These are phyloP conservation scores for Heterodera carotae DNA, from an alignment of 1,140 invertebrate genomes.

Conservation along the genomic window DNA sequence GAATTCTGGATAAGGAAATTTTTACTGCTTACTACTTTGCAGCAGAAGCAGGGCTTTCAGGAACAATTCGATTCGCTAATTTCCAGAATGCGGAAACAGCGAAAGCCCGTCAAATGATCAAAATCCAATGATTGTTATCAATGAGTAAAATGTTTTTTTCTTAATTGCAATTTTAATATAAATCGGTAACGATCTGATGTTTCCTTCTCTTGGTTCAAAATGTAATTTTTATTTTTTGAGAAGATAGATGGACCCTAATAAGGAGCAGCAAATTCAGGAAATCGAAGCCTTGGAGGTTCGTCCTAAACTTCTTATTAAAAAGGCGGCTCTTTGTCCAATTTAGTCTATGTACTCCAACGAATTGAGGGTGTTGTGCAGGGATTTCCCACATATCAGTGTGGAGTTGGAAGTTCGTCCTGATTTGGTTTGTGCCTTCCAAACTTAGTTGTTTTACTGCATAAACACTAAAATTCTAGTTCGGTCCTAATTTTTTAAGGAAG, in stretches of 20 bases:
- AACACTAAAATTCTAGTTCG: too few species aligned
- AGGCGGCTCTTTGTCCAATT: not conserved
- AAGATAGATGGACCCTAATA: not conserved
- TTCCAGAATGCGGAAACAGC: not conserved
- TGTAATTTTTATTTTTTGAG: not conserved
- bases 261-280: conserved; percentile 27
- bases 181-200: not conserved
- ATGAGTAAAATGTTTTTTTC: not conserved
- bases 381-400: conserved; percentile 32
- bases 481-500: too few species aligned
- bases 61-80: not conserved
- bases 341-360: conserved; percentile 24
- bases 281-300: conserved; percentile 26
- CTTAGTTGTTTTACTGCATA: not conserved
- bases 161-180: not conserved
- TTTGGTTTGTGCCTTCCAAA: conserved; percentile 14
- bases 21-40: not conserved
- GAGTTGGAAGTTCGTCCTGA: conserved; percentile 17
- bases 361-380: conserved; percentile 20
- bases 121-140: not conserved
- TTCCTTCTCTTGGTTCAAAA: not conserved
- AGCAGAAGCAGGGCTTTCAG: not conserved
- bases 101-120: not conserved
- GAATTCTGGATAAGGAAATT: not conserved
- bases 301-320: not conserved